Evolutionary conservation across 2,888 invertebrate genomes (phyloP).

Genomic region (Xestia sexstrigata): DNA sequence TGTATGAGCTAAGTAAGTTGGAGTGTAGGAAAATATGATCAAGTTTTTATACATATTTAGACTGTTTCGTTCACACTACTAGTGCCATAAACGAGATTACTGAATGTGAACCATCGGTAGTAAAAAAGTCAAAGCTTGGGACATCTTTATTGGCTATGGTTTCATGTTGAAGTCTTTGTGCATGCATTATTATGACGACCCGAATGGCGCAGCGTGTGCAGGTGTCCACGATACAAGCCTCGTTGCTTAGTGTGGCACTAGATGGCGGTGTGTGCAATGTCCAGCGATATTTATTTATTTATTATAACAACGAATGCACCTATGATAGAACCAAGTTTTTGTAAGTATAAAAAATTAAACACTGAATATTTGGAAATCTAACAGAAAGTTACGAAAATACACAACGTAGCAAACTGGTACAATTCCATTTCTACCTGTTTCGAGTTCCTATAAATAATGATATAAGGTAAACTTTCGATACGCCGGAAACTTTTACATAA

Average conservation of each 20-base stretch:
- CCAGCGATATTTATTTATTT: no score
- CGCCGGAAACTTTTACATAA: slow-evolving; percentile 40
- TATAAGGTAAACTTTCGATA: slow-evolving; percentile 37
- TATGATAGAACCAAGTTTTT: background rate
- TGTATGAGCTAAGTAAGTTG: slow-evolving; percentile 1
- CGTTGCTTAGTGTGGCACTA: no score
- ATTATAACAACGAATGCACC: background rate
- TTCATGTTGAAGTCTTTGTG: no score
- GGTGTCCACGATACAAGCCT: no score
- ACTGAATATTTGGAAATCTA: background rate
- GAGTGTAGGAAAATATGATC: background rate
- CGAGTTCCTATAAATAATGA: slow-evolving; percentile 35
- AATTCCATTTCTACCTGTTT: slow-evolving; percentile 14
- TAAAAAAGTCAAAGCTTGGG: no score
- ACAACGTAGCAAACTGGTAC: background rate
- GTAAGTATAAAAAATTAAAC: background rate
- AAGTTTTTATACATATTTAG: background rate
- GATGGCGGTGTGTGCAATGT: no score
- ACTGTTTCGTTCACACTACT: no score
- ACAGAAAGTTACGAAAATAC: background rate
- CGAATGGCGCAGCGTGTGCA: no score
- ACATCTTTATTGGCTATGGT: no score
- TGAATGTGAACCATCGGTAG: no score
- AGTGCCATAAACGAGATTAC: no score
- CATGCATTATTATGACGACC: no score